Base-by-base conservation (phyloP, 2,113 vertebrate species). In the Ptyas mucosa region DNA sequence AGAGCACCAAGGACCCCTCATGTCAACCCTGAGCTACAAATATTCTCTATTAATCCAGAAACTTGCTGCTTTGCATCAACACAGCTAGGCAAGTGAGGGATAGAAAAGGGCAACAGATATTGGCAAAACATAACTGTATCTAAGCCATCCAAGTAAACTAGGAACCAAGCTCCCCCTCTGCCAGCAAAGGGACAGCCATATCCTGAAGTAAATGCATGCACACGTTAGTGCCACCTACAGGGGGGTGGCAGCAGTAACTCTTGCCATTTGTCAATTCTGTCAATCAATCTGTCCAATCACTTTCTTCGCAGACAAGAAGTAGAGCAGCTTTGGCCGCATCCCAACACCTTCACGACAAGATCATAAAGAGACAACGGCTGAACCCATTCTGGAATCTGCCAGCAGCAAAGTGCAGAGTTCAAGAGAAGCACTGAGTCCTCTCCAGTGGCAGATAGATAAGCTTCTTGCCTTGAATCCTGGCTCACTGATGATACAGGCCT, bases 281-380 rank as follows among this genome's bases (percentile, higher is more conserved):
- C 75, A 87, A 34, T 61, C 89, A 61, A 29, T 3, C 14, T 53
- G 81, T 87, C 86, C 29, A 5, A 89, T 89, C 34, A 8, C 81
- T 93, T 86, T 49, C 46, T 87, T 52, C 87, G 55, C 89, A 93
- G 89, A 87, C 81, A 90, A 57, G 92, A 90, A 90, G 69, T 88
- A 58, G 64, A 57, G 52, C 88, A 64, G 75, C 46, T 87, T 86
- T 52, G 89, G 21, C 55, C 1, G 1, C 46, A 43, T 90, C 49
- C 75, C 88, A 85, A 54, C 26, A 52, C 53, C 81, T 64, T 89
- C 55, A 0, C 53, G 81, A 54, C 54, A 21, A 39, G 23, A 43
- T 64, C 89, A 46, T 90, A 55, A 53, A 86, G 43, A n/a, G 75
- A 43, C 20, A 53, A 86, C 2, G 75, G 75, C 88, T 29, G 89